Base-by-base conservation (phyloP, 1,140 invertebrate genomes). In the Tetranychus urticae region DNA sequence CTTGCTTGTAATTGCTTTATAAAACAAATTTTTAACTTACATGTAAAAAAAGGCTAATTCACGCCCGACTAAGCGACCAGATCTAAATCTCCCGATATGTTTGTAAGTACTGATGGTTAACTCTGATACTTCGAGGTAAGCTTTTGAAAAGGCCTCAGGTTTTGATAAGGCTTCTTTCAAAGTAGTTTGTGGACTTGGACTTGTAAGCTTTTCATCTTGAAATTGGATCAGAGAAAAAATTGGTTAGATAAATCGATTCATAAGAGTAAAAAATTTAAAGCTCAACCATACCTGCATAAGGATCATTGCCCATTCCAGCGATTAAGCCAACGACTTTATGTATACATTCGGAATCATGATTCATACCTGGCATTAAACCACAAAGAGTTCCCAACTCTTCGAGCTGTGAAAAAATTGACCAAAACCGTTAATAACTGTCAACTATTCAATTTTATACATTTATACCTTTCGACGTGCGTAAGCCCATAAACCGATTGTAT, bases 71-170 rank as follows among this genome's bases (percentile, higher is more conserved):
- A 85, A 76, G 57, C 88, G 78, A 0, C 91, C 90, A 47, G 81
- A 87, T 63, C 88, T 74, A 60, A 86, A 76, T 56, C 88, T 79
- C 7, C 87, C 82, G 66, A 94, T 89, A 73, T 96, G 89, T 71
- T 97, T 97, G 68, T 88, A 96, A 1, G 90, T 96, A 52, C 90
- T 88, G 80, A 94, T 92, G 1, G 90, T 88, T 62, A 94, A 74
- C 73, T 97, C 92, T 8, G 88, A 86, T 52, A 96, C 74, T 71
- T 94, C 90, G 61, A 96, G 73, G 70, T 94, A 96, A 65, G 89
- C 83, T 69, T 85, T 86, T 66, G 85, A 82, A 71, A 93, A 97
- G 33, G 82, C 80, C 63, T 85, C 82, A 70, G 88, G 87, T 0
- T 87, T 90, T 52, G 87, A 88, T 0, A 97, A 71, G 0, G 89